These are phyloP conservation scores for Saguinus imperator DNA, from an alignment of 2,113 vertebrate genomes.

Conservation along the genomic window DNA sequence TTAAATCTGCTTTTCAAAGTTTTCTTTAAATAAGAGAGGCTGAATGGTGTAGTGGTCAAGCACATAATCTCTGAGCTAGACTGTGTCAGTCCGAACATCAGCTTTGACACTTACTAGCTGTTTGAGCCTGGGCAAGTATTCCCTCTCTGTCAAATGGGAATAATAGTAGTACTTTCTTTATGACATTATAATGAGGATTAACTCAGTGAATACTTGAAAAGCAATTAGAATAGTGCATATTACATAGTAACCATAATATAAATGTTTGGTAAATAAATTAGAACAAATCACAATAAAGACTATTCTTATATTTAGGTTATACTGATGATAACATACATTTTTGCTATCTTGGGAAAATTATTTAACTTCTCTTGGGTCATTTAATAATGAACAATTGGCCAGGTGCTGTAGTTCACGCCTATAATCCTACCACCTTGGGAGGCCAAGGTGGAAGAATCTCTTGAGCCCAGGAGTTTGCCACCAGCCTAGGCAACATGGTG, in stretches of 20 bases:
- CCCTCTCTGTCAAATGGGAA: not conserved
- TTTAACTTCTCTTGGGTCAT: conserved; percentile 13
- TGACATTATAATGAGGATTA: not conserved
- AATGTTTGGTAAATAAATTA: conserved; percentile 31
- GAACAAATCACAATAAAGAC: conserved; percentile 31
- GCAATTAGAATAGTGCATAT: not conserved
- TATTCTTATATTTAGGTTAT: not conserved
- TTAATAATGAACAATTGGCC: not conserved
- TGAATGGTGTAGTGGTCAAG: not conserved
- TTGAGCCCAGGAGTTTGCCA: not conserved
- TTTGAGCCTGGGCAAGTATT: not conserved
- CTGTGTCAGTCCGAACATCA: not conserved
- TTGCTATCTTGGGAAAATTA: conserved; percentile 1
- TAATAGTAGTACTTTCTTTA: not conserved
- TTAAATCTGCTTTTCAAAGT: conserved; percentile 34
- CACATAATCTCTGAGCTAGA: not conserved
- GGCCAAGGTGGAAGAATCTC: not conserved
- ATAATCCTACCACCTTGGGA: not conserved
- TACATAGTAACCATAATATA: not conserved
- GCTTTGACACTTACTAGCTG: not conserved
- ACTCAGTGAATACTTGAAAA: not conserved
- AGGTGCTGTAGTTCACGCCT: not conserved
- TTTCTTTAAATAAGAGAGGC: conserved; percentile 7
- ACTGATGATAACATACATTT: not conserved
- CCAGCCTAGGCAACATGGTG: not conserved